These are phyloP conservation scores for Lumbricus terrestris DNA, from an alignment of 2,888 invertebrate species.

Conservation along the genomic window DNA sequence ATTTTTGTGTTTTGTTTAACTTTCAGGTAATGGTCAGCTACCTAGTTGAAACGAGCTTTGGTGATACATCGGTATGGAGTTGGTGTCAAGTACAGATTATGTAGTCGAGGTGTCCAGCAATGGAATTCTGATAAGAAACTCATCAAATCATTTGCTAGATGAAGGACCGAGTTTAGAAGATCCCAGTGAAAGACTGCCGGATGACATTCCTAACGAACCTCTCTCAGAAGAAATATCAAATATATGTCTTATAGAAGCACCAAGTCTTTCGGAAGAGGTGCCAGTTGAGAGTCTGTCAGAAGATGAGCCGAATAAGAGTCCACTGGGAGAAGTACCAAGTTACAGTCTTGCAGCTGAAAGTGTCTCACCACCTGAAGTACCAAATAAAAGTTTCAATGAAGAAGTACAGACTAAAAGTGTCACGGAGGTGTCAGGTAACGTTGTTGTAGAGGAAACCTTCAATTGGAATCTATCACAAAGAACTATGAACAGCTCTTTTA, in stretches of 20 bases:
- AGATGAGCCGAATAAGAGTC: too few species aligned
- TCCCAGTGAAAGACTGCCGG: background rate
- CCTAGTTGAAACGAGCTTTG: background rate
- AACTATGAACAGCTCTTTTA: background rate
- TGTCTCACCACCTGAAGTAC: background rate
- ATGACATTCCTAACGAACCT: background rate
- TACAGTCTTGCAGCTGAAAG: background rate
- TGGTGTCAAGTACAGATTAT: background rate
- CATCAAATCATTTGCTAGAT: background rate
- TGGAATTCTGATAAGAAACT: background rate
- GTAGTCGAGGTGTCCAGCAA: background rate
- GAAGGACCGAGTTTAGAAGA: background rate
- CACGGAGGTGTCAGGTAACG: background rate
- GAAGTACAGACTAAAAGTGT: background rate
- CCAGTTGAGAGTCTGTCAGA: too few species aligned
- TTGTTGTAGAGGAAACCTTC: background rate
- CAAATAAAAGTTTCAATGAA: background rate
- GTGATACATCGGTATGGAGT: background rate
- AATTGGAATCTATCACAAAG: background rate
- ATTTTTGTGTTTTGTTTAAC: background rate
- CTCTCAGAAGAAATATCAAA: background rate
- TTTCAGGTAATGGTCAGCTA: background rate
- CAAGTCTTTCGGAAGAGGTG: background rate
- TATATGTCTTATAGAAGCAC: background rate
- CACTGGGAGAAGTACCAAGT: too few species aligned